A percentile compares a stretch with the other conserved stretches of the same genome.
phyloP scores from a whole-genome alignment of 2,797 vertebrate genomes.

The Karalla daura region DNA sequence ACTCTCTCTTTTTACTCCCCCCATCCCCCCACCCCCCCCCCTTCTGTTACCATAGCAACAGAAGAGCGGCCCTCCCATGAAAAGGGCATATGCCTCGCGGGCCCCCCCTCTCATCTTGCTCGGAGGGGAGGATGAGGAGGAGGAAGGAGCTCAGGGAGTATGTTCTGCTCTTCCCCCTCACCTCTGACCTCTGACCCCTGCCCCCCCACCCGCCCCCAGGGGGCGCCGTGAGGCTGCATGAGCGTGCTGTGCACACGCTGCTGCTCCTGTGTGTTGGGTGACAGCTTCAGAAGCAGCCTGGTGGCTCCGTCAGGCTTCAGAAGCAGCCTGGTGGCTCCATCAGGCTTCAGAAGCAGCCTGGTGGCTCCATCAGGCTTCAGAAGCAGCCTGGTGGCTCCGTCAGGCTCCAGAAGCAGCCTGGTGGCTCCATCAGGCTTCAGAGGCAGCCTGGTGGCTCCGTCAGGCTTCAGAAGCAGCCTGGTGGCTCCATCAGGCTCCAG shows the following conservation, averaged over 20 bases:
- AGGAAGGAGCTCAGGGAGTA: conserved; percentile 87
- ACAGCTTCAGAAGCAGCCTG: no score
- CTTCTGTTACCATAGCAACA: conserved; percentile 77
- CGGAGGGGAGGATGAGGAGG: conserved; percentile 78
- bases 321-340: not conserved
- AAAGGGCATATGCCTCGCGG: conserved; percentile 72
- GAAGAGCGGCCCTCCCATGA: conserved; percentile 75
- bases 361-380: conserved; percentile 19
- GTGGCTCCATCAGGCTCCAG: not conserved
- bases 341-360: not conserved
- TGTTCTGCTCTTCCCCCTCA: conserved; percentile 59
- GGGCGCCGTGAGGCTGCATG: conserved; percentile 71
- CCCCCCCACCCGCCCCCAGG: conserved; percentile 42
- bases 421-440: not conserved
- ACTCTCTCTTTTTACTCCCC: conserved; percentile 21
- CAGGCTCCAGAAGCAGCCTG: not conserved
- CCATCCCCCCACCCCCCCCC: conserved; percentile 4
- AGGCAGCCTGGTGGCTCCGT: no score
- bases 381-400: no score
- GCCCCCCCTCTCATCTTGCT: conserved; percentile 85
- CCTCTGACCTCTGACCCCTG: conserved; percentile 49
- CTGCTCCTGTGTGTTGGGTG: conserved; percentile 39
- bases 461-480: no score
- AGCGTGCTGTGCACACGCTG: conserved; percentile 62
- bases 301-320: not conserved